phyloP scores from a whole-genome alignment of 2,797 vertebrate genomes.

The Avahi laniger region DNA sequence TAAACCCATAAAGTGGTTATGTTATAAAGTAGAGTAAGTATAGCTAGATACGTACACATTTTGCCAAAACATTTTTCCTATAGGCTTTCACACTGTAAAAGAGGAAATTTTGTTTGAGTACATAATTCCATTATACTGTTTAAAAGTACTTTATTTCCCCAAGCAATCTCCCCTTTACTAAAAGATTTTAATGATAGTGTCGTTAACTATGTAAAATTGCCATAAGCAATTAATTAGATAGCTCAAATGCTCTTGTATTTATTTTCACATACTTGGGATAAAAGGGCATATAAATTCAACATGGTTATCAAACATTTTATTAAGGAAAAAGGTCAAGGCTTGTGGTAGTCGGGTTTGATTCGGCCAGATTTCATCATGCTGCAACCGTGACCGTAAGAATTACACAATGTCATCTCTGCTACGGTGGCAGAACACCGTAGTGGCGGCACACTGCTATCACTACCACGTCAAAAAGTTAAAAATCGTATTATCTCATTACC shows the following conservation, averaged over 20 bases:
- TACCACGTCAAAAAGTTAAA: not conserved
- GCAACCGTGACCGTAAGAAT: not conserved
- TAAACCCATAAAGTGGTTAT: not conserved
- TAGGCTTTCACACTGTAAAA: slow-evolving; percentile 95
- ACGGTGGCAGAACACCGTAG: too few species aligned
- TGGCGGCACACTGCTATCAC: not conserved
- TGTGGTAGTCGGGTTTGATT: not conserved
- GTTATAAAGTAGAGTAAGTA: slow-evolving; percentile 3
- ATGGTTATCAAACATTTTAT: not conserved
- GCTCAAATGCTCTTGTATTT: not conserved
- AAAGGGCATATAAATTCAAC: not conserved
- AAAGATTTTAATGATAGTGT: not conserved
- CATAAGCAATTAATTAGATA: not conserved
- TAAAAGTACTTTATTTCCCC: slow-evolving; percentile 21
- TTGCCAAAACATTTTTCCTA: slow-evolving; percentile 96
- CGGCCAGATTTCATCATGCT: not conserved
- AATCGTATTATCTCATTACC: not conserved
- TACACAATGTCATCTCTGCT: not conserved
- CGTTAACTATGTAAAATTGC: not conserved
- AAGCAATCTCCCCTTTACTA: slow-evolving; percentile 17
- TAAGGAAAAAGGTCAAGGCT: not conserved
- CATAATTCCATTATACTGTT: not conserved
- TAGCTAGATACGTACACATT: slow-evolving; percentile 92
- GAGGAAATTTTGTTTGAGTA: slow-evolving; percentile 56
- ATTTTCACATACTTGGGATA: slow-evolving; percentile 27